Percentiles rank a stretch among this genome's conserved stretches.
Conservation (phyloP, 1,140 invertebrate species). For the Drosophila arizonae region DNA sequence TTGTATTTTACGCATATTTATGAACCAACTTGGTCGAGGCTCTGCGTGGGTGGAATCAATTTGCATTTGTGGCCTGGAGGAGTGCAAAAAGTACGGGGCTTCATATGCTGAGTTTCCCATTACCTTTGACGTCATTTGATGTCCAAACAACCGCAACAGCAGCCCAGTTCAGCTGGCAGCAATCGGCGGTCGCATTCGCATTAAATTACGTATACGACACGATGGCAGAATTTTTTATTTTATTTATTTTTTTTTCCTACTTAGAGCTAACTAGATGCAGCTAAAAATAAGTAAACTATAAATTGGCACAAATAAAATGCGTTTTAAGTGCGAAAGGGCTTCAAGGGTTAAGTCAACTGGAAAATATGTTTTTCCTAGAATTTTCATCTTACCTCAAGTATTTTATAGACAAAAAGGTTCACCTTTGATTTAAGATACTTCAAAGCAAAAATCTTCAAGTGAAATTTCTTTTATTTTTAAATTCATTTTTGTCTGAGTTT, state of each 20-base stretch:
- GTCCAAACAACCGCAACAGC: slow-evolving; percentile 47
- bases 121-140: slow-evolving; percentile 72
- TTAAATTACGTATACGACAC: slow-evolving; percentile 58
- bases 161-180: slow-evolving; percentile 19
- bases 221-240: not conserved
- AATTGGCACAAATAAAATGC: no score
- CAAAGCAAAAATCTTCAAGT: no score
- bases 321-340: no score
- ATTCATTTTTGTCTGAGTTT: no score
- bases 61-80: slow-evolving; percentile 16
- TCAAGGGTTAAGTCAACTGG: no score
- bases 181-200: slow-evolving; percentile 50
- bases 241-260: not conserved
- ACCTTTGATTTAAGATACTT: no score
- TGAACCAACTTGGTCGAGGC: slow-evolving; percentile 25
- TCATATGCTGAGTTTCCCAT: slow-evolving; percentile 24
- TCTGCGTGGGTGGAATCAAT: slow-evolving; percentile 2
- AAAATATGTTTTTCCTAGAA: no score
- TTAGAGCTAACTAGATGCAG: slow-evolving; percentile 3
- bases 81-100: not conserved
- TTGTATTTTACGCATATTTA: slow-evolving; percentile 37
- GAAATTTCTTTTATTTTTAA: no score
- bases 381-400: no score
- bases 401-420: no score
- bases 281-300: not conserved